Evolutionary conservation across 2,888 invertebrate genomes (phyloP).

Genomic region (Schizaphis graminum): DNA sequence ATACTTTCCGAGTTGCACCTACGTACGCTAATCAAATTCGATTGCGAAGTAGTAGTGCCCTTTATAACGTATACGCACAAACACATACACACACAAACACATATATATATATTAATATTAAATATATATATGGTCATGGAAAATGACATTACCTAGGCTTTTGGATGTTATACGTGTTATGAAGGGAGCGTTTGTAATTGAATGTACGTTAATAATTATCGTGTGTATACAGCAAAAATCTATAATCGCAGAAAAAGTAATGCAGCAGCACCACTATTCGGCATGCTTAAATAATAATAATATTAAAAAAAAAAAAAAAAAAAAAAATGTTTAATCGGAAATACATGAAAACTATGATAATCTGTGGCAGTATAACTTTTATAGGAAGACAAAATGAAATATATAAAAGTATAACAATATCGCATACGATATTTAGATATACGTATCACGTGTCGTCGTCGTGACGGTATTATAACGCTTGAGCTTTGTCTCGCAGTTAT

Average conservation of each 20-base stretch:
- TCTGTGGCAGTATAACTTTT: neutral
- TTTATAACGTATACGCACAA: neutral
- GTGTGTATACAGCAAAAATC: neutral
- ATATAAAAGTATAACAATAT: neutral
- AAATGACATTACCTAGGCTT: neutral
- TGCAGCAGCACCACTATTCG: neutral
- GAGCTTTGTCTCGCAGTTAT: neutral
- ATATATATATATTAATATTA: neutral
- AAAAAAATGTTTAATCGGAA: neutral
- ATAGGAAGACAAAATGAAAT: neutral
- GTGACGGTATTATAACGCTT: neutral
- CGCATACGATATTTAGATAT: neutral
- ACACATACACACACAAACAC: neutral
- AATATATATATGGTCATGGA: neutral
- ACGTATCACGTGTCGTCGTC: neutral
- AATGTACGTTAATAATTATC: neutral
- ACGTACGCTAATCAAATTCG: neutral
- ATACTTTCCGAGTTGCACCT: neutral
- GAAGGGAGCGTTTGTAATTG: neutral
- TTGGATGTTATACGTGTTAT: neutral
- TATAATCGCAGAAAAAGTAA: neutral
- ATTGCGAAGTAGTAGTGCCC: neutral
- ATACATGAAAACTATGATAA: neutral
- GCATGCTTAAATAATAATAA: neutral
- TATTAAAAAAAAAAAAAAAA: too few species aligned